Evolutionary conservation across 2,888 invertebrate species (phyloP).

Genomic region (Ferdinandea cuprea): DNA sequence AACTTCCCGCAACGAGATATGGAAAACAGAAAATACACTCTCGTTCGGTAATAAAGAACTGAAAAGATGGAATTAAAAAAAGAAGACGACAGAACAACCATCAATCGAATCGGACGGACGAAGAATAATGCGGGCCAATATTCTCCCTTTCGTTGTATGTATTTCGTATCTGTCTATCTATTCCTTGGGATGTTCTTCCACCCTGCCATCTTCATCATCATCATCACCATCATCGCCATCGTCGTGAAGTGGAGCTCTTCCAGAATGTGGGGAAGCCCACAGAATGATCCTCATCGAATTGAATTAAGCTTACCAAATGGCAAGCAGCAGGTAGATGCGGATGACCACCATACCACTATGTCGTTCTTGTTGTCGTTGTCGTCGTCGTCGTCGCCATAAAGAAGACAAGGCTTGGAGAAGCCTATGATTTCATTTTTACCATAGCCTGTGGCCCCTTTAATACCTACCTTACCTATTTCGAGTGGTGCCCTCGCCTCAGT

Average conservation of each 20-base stretch:
- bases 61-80: constrained; percentile 35
- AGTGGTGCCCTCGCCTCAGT: neutral
- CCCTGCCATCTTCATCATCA: constrained; percentile 28
- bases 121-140: constrained; percentile 73
- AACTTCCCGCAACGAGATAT: constrained; percentile 48
- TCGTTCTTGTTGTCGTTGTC: constrained; percentile 7
- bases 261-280: constrained; percentile 42
- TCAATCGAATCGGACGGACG: constrained; percentile 66
- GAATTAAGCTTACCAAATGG: constrained; percentile 61
- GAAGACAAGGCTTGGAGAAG: constrained; percentile 34
- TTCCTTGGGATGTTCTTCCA: neutral
- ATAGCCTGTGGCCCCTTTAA: constrained; percentile 44
- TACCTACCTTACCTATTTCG: neutral
- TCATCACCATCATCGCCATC: constrained; percentile 20
- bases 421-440: constrained; percentile 52
- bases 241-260: constrained; percentile 10
- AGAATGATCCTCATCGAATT: constrained; percentile 58
- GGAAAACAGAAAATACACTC: constrained; percentile 26
- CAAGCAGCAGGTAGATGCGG: constrained; percentile 56
- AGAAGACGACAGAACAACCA: constrained; percentile 42
- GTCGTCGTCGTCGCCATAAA: constrained; percentile 23
- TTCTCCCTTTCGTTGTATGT: constrained; percentile 43
- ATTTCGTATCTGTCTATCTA: neutral
- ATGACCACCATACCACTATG: constrained; percentile 23
- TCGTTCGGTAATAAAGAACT: constrained; percentile 33